Conservation (phyloP, 2,113 vertebrate species). For the Turnix velox region DNA sequence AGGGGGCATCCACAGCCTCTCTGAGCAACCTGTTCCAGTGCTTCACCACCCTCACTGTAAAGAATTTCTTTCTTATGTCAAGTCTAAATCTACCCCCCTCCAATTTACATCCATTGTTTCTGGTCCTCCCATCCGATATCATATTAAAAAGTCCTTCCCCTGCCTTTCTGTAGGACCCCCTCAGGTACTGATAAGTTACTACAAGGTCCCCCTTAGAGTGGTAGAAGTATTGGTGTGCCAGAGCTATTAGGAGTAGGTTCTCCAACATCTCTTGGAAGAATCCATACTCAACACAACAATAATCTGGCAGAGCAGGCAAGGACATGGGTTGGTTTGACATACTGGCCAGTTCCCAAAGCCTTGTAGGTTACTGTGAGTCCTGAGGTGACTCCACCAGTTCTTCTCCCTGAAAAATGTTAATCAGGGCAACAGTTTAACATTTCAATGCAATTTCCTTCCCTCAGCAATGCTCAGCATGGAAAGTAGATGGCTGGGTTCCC, state of each 20-base stretch:
- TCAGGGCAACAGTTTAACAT: slow-evolving; percentile 14
- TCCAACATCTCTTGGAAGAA: not conserved
- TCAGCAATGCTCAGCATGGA: not conserved
- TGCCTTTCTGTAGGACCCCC: no score
- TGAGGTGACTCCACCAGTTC: slow-evolving; percentile 21
- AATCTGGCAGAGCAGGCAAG: not conserved
- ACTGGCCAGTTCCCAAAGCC: not conserved
- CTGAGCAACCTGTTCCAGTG: no score
- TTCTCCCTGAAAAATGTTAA: slow-evolving; percentile 25
- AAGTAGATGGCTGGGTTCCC: not conserved
- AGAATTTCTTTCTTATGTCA: no score
- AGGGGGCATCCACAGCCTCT: no score
- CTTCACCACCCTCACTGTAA: no score
- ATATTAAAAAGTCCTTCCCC: no score
- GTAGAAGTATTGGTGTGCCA: not conserved
- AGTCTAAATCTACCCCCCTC: no score
- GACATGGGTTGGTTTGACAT: not conserved
- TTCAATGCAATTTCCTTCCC: slow-evolving; percentile 20
- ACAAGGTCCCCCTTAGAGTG: no score
- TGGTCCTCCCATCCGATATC: no score
- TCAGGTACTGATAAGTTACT: no score
- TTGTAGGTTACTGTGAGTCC: not conserved
- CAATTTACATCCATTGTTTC: no score
- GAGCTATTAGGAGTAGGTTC: not conserved
- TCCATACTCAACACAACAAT: not conserved